Percentiles rank a stretch among this genome's conserved stretches.
Conservation (phyloP, 2,888 invertebrate genomes). For the Cryptus armator region DNA sequence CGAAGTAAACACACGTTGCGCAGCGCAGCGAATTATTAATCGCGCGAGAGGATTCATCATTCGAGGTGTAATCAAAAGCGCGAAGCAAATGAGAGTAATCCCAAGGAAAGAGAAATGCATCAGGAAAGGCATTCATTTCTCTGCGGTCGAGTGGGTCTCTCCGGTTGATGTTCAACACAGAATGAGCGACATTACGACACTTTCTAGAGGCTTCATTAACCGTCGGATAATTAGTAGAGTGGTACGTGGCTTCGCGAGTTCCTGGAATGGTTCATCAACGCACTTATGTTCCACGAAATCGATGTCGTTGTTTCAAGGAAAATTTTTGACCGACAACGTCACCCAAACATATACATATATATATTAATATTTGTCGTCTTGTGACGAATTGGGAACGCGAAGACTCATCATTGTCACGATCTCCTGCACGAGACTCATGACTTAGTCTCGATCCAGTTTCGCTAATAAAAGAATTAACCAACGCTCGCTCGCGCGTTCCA, state of each 20-base stretch:
- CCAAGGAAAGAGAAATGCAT: constrained; percentile 60
- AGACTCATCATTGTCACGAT: constrained; percentile 25
- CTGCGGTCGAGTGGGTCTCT: constrained; percentile 33
- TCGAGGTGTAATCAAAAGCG: constrained; percentile 47
- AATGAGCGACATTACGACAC: constrained; percentile 66
- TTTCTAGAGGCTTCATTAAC: constrained; percentile 67
- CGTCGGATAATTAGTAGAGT: constrained; percentile 59
- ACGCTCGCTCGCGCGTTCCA: not conserved
- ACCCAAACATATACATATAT: not conserved
- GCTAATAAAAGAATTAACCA: constrained; percentile 13
- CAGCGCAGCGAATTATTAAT: constrained; percentile 29
- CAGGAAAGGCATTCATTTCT: constrained; percentile 64
- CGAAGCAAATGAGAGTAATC: constrained; percentile 2
- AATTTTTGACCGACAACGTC: constrained; percentile 23
- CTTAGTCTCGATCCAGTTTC: constrained; percentile 35
- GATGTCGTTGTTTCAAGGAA: constrained; percentile 5
- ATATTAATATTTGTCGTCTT: not conserved
- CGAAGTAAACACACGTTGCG: constrained; percentile 2
- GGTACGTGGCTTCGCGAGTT: constrained; percentile 57
- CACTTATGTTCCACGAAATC: constrained; percentile 24
- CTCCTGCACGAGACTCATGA: constrained; percentile 2
- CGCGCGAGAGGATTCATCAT: constrained; percentile 13
- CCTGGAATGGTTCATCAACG: constrained; percentile 60
- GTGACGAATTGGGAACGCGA: not conserved
- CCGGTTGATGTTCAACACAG: constrained; percentile 38